These are phyloP conservation scores for Cephalopholis sonnerati DNA, from an alignment of 2,113 vertebrate species.

Conservation along the genomic window DNA sequence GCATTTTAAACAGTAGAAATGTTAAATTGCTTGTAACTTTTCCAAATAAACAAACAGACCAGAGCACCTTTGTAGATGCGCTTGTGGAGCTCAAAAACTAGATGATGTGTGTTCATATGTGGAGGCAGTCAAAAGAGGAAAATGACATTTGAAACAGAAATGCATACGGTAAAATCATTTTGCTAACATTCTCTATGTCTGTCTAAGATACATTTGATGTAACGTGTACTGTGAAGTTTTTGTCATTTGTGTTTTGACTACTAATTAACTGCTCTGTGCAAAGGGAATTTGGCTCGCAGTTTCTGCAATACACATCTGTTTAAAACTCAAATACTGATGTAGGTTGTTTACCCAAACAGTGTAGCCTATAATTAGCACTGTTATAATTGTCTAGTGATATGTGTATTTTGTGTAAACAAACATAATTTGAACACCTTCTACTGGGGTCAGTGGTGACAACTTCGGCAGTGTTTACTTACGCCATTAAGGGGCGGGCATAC, in stretches of 20 bases:
- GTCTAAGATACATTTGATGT: not conserved
- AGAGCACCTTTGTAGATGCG: not conserved
- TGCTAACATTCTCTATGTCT: not conserved
- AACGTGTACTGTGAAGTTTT: not conserved
- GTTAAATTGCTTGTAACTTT: conserved; percentile 35
- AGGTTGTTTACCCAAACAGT: not conserved
- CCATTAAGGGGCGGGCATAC: not conserved
- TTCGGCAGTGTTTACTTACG: not conserved
- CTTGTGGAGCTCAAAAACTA: conserved; percentile 13
- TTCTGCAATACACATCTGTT: not conserved
- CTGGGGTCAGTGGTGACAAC: not conserved
- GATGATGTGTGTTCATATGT: conserved; percentile 5
- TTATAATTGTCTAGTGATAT: not conserved
- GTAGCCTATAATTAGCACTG: not conserved
- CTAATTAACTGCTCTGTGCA: not conserved
- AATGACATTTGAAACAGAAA: not conserved
- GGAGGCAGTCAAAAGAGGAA: conserved; percentile 13
- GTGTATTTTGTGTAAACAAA: not conserved
- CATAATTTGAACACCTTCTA: not conserved
- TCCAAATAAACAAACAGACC: conserved; percentile 70
- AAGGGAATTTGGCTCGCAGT: not conserved
- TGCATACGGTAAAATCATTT: conserved; percentile 2
- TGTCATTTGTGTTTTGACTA: conserved; percentile 5
- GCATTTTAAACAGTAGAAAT: conserved; percentile 11
- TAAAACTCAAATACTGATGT: not conserved